Evolutionary conservation across 1,140 invertebrate genomes (phyloP), one percentile per base, ranked within the genome.

Genomic region (Mercenaria mercenaria): DNA sequence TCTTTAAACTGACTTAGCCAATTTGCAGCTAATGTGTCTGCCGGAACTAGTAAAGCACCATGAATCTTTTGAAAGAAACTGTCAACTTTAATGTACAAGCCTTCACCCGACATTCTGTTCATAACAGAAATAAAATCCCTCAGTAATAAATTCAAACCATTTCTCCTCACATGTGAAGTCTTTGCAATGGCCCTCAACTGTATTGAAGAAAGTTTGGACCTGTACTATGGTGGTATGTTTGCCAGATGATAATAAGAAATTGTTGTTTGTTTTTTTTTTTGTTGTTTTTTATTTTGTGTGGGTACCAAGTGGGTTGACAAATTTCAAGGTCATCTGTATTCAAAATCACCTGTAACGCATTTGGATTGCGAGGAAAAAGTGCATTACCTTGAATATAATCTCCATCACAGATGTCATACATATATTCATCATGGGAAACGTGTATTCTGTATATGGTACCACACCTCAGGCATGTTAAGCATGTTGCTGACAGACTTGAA

Each of bases 271-370:
- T 76, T 34, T 26, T 76, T 76, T 3, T 10, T 34, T 26, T n/a
- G 41, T 6, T 34, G 41, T 76, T 11, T 76, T 34, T 26, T 76
- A 41, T 29, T 76, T 76, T 34, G 56, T 82, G 52, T 88, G 76
- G 32, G 76, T 29, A 13, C 86, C 86, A 11, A 88, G 34, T 41
- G 86, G 86, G 50, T 88, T 80, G 1, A 81, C 74, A 80, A n/a
- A 88, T 72, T 88, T 88, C 86, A 43, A 88, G 3, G 56, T 88
- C 76, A 81, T 88, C 86, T n/a, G 52, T 64, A 50, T 69, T 69
- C 34, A 88, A 34, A 41, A 69, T 26, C 3, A 88, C 37, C 43
- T 80, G 76, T 34, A 88, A 52, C 18, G 76, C 76, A 15, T 69
- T 64, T 32, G 37, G 56, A 81, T 80, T 47, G 20, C 37, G 39